A percentile compares a stretch with the other conserved stretches of the same genome.
These are phyloP conservation scores for Chaetura pelagica DNA, from an alignment of 2,113 vertebrate genomes.

Conservation along the genomic window DNA sequence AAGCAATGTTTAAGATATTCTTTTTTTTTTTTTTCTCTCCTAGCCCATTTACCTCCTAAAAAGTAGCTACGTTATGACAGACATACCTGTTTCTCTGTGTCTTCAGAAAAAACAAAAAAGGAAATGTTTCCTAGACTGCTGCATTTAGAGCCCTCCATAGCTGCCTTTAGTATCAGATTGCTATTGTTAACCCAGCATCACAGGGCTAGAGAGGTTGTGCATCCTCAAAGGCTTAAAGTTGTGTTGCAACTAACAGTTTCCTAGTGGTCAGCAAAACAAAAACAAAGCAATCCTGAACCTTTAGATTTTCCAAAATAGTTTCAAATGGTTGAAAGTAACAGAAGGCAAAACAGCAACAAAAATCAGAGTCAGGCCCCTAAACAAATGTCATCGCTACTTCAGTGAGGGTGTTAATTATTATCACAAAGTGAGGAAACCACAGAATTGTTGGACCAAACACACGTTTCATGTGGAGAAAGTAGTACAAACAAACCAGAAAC, in stretches of 20 bases:
- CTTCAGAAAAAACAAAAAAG: neutral
- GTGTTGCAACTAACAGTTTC: neutral
- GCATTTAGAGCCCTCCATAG: neutral
- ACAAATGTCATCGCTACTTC: slow-evolving; percentile 57
- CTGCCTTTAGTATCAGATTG: neutral
- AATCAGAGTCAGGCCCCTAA: slow-evolving; percentile 42
- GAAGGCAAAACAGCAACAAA: slow-evolving; percentile 43
- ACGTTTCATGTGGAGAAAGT: slow-evolving; percentile 62
- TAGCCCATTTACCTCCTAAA: neutral
- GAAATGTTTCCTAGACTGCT: neutral
- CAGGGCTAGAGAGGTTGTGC: neutral
- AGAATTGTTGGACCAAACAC: slow-evolving; percentile 54
- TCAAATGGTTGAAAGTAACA: slow-evolving; percentile 1
- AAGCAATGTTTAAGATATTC: neutral
- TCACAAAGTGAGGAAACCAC: slow-evolving; percentile 70
- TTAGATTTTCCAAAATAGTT: neutral
- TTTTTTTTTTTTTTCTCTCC: neutral
- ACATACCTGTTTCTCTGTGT: neutral
- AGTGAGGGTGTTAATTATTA: slow-evolving; percentile 67
- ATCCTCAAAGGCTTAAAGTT: neutral
- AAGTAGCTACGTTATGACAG: neutral
- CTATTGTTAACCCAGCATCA: neutral
- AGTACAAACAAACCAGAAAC: slow-evolving; percentile 64
- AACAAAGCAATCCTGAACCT: neutral
- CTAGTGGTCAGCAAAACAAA: neutral